Evolutionary conservation across 1,140 invertebrate genomes (phyloP).

Genomic region (Apis dorsata): DNA sequence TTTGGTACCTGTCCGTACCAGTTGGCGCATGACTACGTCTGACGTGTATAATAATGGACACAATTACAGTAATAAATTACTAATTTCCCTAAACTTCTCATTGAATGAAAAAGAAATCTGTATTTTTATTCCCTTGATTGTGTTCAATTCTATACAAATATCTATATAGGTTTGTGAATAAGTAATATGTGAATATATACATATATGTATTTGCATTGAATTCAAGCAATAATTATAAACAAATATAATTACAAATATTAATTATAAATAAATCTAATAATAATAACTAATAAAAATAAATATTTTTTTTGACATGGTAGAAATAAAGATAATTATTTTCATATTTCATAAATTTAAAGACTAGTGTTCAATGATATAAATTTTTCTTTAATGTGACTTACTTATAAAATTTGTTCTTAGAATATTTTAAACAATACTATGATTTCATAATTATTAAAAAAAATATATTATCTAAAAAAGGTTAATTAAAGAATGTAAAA

Average conservation of each 20-base stretch:
- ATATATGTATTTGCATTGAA: background rate
- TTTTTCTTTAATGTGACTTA: background rate
- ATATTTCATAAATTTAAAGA: background rate
- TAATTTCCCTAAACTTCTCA: background rate
- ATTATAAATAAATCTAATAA: background rate
- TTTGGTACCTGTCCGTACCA: slow-evolving; percentile 79
- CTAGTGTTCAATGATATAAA: slow-evolving; percentile 10
- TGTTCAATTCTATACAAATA: background rate
- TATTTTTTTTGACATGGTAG: slow-evolving; percentile 14
- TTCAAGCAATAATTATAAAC: background rate
- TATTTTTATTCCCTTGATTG: background rate
- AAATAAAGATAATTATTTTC: slow-evolving; percentile 14
- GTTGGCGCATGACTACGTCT: slow-evolving; percentile 66
- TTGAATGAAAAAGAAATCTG: background rate
- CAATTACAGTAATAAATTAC: background rate
- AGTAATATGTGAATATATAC: background rate
- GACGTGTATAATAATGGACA: slow-evolving; percentile 24
- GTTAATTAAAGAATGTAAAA: background rate
- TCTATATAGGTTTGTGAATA: too few relatives aligned
- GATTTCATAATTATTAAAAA: background rate
- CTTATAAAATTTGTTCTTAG: background rate
- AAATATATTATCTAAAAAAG: background rate
- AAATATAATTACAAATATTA: background rate
- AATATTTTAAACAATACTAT: background rate
- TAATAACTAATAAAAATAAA: slow-evolving; percentile 9